phyloP scores from a whole-genome alignment of 2,797 vertebrate genomes.

The Neomorphus geoffroyi region DNA sequence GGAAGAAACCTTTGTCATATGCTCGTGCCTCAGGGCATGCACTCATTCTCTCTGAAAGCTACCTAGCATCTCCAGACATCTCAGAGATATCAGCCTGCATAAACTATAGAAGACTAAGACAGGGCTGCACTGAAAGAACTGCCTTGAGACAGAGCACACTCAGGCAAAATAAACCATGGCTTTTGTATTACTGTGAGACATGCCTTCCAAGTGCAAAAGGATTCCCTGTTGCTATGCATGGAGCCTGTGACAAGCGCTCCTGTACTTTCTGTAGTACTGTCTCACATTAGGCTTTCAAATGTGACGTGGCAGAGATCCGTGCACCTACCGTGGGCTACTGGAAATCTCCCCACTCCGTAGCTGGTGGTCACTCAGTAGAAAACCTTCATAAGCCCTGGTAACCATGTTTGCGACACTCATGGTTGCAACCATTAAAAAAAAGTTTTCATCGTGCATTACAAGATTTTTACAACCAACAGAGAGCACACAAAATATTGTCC shows the following conservation, averaged over 20 bases:
- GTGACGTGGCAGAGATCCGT: background rate
- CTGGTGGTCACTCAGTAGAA: background rate
- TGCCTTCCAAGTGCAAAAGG: background rate
- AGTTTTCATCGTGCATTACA: background rate
- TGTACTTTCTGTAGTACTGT: background rate
- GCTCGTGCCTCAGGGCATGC: background rate
- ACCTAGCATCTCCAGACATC: background rate
- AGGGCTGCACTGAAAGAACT: background rate
- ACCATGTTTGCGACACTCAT: background rate
- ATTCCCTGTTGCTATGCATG: background rate
- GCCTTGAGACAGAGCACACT: background rate
- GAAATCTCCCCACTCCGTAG: accelerated
- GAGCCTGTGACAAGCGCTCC: background rate
- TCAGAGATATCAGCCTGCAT: background rate
- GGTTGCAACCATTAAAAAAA: background rate
- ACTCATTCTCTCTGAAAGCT: background rate
- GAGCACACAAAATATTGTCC: background rate
- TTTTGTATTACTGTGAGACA: background rate
- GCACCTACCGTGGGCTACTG: accelerated
- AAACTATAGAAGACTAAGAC: background rate
- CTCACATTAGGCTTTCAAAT: background rate
- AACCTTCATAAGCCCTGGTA: background rate
- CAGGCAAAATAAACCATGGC: background rate
- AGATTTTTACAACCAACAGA: background rate
- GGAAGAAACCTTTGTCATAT: background rate